These are phyloP conservation scores for Gerris buenoi DNA, from an alignment of 1,140 invertebrate genomes.

Conservation along the genomic window DNA sequence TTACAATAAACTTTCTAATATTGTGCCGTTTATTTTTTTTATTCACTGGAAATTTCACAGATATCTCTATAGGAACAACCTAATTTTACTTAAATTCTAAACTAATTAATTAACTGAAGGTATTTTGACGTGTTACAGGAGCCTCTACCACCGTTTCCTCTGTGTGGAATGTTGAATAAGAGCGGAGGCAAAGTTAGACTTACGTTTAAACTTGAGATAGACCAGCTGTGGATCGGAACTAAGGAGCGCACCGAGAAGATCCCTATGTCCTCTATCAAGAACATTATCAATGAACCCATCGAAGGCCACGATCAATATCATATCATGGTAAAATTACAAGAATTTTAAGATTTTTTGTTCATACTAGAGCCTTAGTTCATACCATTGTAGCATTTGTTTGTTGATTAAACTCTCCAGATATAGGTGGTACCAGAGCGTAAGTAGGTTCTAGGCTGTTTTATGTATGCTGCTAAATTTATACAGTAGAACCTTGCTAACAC, in stretches of 20 bases:
- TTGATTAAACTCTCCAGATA: too few species aligned
- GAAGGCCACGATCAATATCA: conserved; percentile 85
- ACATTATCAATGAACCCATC: conserved; percentile 68
- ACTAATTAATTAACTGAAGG: conserved; percentile 7
- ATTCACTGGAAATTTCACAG: too few species aligned
- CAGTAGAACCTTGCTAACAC: too few species aligned
- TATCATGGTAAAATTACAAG: conserved; percentile 59
- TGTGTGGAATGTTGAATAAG: conserved; percentile 84
- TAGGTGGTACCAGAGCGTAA: too few species aligned
- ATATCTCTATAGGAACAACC: too few species aligned
- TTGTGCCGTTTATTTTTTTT: conserved; percentile 14
- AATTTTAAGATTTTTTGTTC: conserved; percentile 11
- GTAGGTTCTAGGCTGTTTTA: too few species aligned
- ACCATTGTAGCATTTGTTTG: conserved; percentile 8
- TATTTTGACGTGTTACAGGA: conserved; percentile 50
- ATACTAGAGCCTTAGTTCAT: conserved; percentile 19
- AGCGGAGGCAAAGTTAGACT: conserved; percentile 80
- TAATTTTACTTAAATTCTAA: too few species aligned
- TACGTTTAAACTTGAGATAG: conserved; percentile 82
- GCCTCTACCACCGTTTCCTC: conserved; percentile 59
- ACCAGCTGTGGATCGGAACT: conserved; percentile 85
- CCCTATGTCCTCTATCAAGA: conserved; percentile 78
- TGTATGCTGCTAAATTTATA: too few species aligned
- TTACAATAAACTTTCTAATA: too few species aligned
- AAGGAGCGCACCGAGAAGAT: conserved; percentile 89